phyloP scores from a whole-genome alignment of 2,113 vertebrate genomes.

The Indicator indicator region DNA sequence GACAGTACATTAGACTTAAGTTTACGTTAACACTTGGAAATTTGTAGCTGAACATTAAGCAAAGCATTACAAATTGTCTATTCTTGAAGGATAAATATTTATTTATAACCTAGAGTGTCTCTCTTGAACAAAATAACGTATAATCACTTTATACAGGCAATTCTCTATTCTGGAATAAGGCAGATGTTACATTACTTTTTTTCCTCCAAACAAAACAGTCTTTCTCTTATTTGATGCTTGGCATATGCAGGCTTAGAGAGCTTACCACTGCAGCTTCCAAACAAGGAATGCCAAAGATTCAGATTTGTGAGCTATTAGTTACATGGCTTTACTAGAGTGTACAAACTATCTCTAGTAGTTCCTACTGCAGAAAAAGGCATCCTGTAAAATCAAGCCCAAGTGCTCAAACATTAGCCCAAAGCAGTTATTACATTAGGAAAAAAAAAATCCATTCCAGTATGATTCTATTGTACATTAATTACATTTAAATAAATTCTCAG shows the following conservation, averaged over 20 bases:
- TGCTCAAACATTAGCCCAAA: conserved; percentile 47
- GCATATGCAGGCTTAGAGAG: conserved; percentile 20
- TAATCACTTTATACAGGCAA: conserved; percentile 53
- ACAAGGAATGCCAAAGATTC: not conserved
- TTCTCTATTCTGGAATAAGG: conserved; percentile 39
- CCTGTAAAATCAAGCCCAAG: conserved; percentile 49
- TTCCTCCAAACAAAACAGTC: no score
- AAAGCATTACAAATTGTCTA: conserved; percentile 34
- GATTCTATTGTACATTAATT: conserved; percentile 26
- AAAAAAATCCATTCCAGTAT: not conserved
- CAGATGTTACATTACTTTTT: not conserved
- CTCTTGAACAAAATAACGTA: conserved; percentile 54
- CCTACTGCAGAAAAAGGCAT: conserved; percentile 38
- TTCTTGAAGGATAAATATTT: conserved; percentile 72
- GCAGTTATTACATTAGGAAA: conserved; percentile 37
- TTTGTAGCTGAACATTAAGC: not conserved
- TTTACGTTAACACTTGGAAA: not conserved
- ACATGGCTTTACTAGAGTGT: not conserved
- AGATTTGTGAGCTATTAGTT: conserved; percentile 22
- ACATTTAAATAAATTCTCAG: conserved; percentile 40
- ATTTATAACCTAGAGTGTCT: conserved; percentile 52
- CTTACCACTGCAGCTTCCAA: conserved; percentile 36
- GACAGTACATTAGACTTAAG: not conserved
- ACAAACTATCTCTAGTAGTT: not conserved
- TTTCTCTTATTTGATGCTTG: not conserved